phyloP scores from a whole-genome alignment of 2,797 vertebrate species.

The Lagodon rhomboides region DNA sequence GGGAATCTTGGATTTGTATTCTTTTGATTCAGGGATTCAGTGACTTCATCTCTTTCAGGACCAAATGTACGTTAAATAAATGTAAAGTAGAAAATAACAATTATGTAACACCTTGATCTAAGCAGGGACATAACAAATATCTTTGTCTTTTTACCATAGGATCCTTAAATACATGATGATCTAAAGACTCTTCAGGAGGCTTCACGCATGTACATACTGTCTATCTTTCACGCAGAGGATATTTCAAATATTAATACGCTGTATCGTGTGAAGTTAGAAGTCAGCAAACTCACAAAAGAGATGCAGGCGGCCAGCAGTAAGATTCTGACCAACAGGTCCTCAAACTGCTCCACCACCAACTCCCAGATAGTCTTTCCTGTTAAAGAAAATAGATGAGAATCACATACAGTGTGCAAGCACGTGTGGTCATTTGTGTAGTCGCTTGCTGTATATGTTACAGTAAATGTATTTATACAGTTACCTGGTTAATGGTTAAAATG shows the following conservation, averaged over 20 bases:
- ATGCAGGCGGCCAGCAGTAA: constrained; percentile 93
- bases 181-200: background rate
- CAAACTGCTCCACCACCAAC: constrained; percentile 92
- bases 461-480: background rate
- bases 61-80: background rate
- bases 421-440: background rate
- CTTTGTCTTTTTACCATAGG: background rate
- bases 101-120: background rate
- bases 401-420: background rate
- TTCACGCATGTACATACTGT: background rate
- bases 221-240: too few relatives aligned
- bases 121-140: background rate
- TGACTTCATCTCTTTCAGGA: background rate
- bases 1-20: background rate
- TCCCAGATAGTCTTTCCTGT: constrained; percentile 93
- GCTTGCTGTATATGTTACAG: background rate
- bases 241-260: background rate
- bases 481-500: background rate
- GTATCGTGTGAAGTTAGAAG: background rate
- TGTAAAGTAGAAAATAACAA: background rate
- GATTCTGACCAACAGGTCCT: constrained; percentile 93
- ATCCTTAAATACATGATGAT: background rate
- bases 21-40: background rate
- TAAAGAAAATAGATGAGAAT: background rate
- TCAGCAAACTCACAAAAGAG: constrained; percentile 89